Evolutionary conservation across 2,113 vertebrate genomes (phyloP).

Genomic region (Willisornis vidua): DNA sequence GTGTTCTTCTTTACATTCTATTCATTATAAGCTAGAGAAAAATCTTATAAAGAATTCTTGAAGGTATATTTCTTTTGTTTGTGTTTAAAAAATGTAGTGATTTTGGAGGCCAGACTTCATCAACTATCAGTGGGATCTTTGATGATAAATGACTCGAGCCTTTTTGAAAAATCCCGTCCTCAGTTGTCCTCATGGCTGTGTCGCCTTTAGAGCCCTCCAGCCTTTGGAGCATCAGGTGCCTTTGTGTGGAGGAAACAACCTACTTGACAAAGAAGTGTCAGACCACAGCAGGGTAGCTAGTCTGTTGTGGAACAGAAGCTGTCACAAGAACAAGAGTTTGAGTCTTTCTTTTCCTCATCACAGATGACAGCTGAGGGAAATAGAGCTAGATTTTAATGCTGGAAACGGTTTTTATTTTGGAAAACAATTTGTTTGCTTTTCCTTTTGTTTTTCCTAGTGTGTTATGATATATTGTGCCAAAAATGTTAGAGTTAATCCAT

Average conservation of each 20-base stretch:
- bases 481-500: background rate
- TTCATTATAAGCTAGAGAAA: background rate
- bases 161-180: background rate
- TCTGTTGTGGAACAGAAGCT: background rate
- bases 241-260: background rate
- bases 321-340: slow-evolving; percentile 12
- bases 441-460: background rate
- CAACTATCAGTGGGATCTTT: background rate
- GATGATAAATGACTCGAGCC: background rate
- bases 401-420: background rate
- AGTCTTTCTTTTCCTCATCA: background rate
- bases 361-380: slow-evolving; percentile 13
- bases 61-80: background rate
- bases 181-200: background rate
- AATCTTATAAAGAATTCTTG: background rate
- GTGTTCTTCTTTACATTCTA: background rate
- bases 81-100: background rate
- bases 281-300: background rate
- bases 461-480: background rate
- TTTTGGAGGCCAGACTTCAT: background rate
- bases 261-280: slow-evolving; percentile 28
- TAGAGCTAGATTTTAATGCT: background rate
- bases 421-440: background rate
- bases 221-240: background rate
- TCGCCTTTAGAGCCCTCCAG: background rate